Evolutionary conservation across 1,140 invertebrate genomes (phyloP).

Genomic region (Heliothis subflexa): DNA sequence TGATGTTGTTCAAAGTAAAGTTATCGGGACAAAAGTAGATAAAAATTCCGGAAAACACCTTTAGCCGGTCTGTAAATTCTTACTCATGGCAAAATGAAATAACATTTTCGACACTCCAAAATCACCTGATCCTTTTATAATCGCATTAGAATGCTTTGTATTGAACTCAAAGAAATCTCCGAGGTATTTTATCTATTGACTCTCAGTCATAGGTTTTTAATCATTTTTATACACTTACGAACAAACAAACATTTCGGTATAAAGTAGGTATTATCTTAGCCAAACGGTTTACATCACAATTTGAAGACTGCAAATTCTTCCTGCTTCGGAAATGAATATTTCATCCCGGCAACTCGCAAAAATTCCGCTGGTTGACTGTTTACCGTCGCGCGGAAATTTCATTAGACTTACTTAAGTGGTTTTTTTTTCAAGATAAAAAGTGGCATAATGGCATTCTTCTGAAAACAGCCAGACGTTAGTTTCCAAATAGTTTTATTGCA

Average conservation of each 20-base stretch:
- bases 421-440: constrained; percentile 2
- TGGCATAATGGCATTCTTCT: constrained; percentile 2
- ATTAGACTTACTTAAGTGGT: not conserved
- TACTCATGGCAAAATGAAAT: not conserved
- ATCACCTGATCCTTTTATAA: not conserved
- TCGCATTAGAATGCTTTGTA: no score
- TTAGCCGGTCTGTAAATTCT: not conserved
- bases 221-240: no score
- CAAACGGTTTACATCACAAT: not conserved
- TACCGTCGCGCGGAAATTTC: constrained; percentile 31
- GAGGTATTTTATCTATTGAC: no score
- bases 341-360: not conserved
- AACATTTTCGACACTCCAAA: not conserved
- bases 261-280: no score
- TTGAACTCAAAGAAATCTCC: no score
- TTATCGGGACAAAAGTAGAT: not conserved
- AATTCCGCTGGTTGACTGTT: not conserved
- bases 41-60: not conserved
- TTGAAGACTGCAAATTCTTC: not conserved
- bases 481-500: constrained; percentile 38
- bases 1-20: not conserved
- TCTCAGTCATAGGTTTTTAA: no score
- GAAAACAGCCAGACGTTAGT: not conserved
- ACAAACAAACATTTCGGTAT: no score
- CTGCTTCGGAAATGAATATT: not conserved